Evolutionary conservation across 2,888 invertebrate genomes (phyloP), one percentile per base, ranked within the genome.

Genomic region (Taphrorychus bicolor): DNA sequence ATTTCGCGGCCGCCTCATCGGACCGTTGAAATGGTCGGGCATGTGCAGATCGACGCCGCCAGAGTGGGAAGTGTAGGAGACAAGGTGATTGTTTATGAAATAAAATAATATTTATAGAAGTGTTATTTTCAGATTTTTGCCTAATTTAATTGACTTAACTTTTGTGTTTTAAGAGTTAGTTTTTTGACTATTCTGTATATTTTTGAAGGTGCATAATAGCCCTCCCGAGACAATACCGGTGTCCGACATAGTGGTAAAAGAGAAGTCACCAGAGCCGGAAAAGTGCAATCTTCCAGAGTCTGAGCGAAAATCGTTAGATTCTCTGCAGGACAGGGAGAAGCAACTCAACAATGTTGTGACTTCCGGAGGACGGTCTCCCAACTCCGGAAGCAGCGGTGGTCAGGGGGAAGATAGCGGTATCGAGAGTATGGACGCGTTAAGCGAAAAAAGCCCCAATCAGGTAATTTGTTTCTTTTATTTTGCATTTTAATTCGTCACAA

Each of bases 371-470:
- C 75, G 82, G 21, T 82, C 82, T n/a, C 82, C 82, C 11, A 82
- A 80, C 70, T 80, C 81, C 1, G 81, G 82, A 3, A 41, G 71
- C 32, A 61, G 61, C 22, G 65, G 70, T 1, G 78, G 77, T 3
- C 90, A 90, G 76, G 94, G 94, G 49, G 95, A 95, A 79, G 94
- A 95, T 82, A 94, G 94, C 63, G 95, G 95, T 14, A 95, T 95
- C 63, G 95, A 95, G 81, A 94, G 94, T 40, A 94, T 95, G 95
- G 95, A 95, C 80, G 94, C 95, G 1, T 82, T 94, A n/a, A 94
- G 94, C 17, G 95, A 95, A 80, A 95, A 95, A 80, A 93, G 74
- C 19, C 76, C 76, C 11, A 76, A 76, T 66, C 76, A 75, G 69
- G 71, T 69, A 59, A 56, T n/a, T n/a, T n/a, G n/a, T n/a, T n/a